phyloP scores from a whole-genome alignment of 2,888 invertebrate species.

The Scelioninae gen. 1 region DNA sequence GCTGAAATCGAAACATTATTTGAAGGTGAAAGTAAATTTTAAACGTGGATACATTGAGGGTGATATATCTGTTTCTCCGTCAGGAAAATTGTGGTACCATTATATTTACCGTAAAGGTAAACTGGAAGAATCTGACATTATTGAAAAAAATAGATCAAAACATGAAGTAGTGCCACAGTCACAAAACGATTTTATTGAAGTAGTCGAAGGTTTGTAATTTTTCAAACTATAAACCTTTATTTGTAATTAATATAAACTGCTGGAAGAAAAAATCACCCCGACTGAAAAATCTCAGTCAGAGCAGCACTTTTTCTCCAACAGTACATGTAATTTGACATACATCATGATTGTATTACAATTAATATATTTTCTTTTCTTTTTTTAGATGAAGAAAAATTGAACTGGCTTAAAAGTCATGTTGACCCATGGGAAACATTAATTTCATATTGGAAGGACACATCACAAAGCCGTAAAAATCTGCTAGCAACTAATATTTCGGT shows the following conservation, averaged over 20 bases:
- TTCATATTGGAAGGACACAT: constrained; percentile 1
- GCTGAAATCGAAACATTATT: constrained; percentile 25
- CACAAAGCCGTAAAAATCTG: neutral
- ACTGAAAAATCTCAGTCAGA: too few species aligned
- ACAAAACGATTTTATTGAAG: too few species aligned
- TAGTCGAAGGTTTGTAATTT: too few species aligned
- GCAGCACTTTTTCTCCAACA: too few species aligned
- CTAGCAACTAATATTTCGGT: neutral
- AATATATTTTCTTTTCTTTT: neutral
- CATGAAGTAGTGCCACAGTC: neutral
- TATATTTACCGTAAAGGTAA: constrained; percentile 35
- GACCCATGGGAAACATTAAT: neutral
- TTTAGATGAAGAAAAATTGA: neutral
- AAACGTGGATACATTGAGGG: constrained; percentile 23
- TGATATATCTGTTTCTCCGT: constrained; percentile 2
- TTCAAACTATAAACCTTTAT: too few species aligned
- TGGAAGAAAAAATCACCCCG: too few species aligned
- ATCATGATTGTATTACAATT: neutral
- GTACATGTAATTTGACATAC: neutral
- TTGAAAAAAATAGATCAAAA: neutral
- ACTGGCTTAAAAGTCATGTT: constrained; percentile 13
- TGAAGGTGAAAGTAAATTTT: constrained; percentile 22
- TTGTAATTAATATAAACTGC: too few species aligned
- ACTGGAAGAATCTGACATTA: constrained; percentile 12
- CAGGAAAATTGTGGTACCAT: constrained; percentile 38